Base-by-base conservation (phyloP, 2,888 invertebrate species). In the Homarus gammarus region DNA sequence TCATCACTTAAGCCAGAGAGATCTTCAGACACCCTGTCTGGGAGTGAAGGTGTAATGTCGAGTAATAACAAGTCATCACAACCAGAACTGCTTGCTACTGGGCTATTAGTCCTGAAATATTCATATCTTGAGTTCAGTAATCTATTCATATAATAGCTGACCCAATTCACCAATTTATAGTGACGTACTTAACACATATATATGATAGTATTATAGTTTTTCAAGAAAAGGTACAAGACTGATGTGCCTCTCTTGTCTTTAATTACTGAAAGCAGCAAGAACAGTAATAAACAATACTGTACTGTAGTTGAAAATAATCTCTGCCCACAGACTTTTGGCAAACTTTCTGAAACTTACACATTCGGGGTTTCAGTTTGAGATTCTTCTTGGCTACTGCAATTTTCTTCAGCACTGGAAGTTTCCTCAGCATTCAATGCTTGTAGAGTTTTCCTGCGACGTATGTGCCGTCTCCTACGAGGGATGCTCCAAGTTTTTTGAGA, bases 1-100 rank as follows among this genome's bases (percentile, higher is more conserved):
- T 97, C 97, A 94, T 89, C 88, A 88, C 84, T 91, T 40, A 70
- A 22, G 3, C 73, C 93, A 95, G 96, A 33, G 95, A 94, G 15
- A 36, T 77, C 78, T 75, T 73, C 38, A 15, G 83, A n/a, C 31
- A 33, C 2, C 36, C 27, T 49, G 33, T 84, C n/a, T 6, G 31
- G 33, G 15, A n/a, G 27, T 8, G 40, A 18, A 38, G 75, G 33
- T 27, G 38, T 40, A 31, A 75, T 38, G 40, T 75, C 56, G 38
- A 84, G 61, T 6, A 84, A 22, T 18, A 84, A 40, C n/a, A 84
- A 56, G 40, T 84, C 84, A 40, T 40, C 3, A 12, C 18, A 18
- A 22, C 61, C 40, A 61, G 36, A 36, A 33, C 22, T 44, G 22
- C 40, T 70, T 31, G 64, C 70, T 27, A n/a, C 40, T 27, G 82